Percentiles rank a stretch among this genome's conserved stretches.
phyloP scores from a whole-genome alignment of 2,113 vertebrate species.

The Nettapus auritus region DNA sequence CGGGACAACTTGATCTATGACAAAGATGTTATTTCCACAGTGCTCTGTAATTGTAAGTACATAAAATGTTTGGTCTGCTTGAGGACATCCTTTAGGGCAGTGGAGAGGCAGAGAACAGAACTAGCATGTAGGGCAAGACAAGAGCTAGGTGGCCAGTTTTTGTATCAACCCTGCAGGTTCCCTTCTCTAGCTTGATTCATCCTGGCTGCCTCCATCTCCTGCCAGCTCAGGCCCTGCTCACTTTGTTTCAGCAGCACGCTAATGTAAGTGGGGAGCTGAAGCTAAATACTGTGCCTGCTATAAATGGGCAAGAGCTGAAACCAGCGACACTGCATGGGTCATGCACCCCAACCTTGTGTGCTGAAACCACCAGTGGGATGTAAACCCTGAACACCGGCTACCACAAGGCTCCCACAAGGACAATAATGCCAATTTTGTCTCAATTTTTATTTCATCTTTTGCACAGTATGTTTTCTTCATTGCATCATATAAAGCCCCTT shows the following conservation, averaged over 20 bases:
- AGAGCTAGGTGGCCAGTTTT: not conserved
- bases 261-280: not conserved
- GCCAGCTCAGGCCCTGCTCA: not conserved
- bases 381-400: not conserved
- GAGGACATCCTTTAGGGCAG: not conserved
- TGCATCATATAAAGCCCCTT: not conserved
- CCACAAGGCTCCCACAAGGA: not conserved
- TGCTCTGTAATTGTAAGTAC: not conserved
- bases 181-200: not conserved
- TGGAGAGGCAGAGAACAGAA: not conserved
- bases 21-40: not conserved
- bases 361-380: not conserved
- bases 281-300: too few relatives aligned
- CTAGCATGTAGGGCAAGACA: not conserved
- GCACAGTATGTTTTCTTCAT: rapidly evolving
- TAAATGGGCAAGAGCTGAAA: not conserved
- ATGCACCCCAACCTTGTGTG: not conserved
- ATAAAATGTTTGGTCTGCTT: not conserved
- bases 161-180: not conserved
- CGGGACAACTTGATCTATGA: not conserved
- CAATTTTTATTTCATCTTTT: not conserved
- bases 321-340: rapidly evolving
- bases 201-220: not conserved
- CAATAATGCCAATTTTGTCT: not conserved
- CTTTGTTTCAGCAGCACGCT: not conserved